These are phyloP conservation scores for Chymomyza costata DNA, from an alignment of 1,140 invertebrate genomes.

Conservation along the genomic window DNA sequence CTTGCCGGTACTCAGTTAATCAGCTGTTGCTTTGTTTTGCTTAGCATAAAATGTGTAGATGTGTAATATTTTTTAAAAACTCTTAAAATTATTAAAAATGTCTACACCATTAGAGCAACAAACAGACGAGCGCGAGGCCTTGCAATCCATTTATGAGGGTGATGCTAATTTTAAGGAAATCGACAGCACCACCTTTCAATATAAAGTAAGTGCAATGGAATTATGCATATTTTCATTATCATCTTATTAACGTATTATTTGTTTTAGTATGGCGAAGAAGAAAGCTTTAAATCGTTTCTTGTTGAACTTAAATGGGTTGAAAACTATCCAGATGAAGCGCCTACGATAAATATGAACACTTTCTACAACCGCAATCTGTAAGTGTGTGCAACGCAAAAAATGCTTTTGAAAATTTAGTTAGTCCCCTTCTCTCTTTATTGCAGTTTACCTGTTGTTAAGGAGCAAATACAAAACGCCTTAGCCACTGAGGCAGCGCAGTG, in stretches of 20 bases:
- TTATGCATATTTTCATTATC: not conserved
- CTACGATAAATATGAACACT: conserved; percentile 89
- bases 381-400: conserved; percentile 75
- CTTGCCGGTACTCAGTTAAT: conserved; percentile 24
- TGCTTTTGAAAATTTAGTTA: not conserved
- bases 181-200: conserved; percentile 87
- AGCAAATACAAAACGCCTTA: conserved; percentile 81
- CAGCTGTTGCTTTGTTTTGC: conserved; percentile 55
- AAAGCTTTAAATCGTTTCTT: conserved; percentile 87
- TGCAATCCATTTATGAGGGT: conserved; percentile 95
- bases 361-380: conserved; percentile 97
- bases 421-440: conserved; percentile 43
- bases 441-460: conserved; percentile 84
- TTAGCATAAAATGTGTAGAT: conserved; percentile 15
- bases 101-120: conserved; percentile 81
- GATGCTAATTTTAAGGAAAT: conserved; percentile 91
- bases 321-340: conserved; percentile 89
- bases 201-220: conserved; percentile 83
- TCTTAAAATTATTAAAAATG: conserved; percentile 69
- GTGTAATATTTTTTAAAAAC: conserved; percentile 8
- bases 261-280: conserved; percentile 90
- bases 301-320: conserved; percentile 91
- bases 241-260: conserved; percentile 10
- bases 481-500: conserved; percentile 86
- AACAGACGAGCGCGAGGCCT: conserved; percentile 92